Evolutionary conservation across 92 coral and sea anemone genomes (phyloP), one percentile per base, ranked within the genome.

Genomic region (Palythoa grandiflora): DNA sequence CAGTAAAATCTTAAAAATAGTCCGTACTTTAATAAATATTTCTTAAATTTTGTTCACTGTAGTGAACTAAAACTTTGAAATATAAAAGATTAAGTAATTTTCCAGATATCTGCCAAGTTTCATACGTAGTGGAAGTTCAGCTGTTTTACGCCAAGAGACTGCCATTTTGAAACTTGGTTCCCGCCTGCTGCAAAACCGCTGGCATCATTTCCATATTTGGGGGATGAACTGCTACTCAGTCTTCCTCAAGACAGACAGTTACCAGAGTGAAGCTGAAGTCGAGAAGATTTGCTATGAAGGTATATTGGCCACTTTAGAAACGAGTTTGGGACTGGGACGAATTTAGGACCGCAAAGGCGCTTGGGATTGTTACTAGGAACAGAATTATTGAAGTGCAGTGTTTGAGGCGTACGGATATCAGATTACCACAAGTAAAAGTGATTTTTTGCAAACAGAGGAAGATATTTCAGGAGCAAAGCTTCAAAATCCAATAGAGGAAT

Each of bases 141-240:
- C 83, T 10, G 35, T 77, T 19, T 53, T 36, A 54, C 17, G 65
- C 38, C 38, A 35, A 21, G 5, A 37, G 66, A 51, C 68, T 59
- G 83, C 83, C 83, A 77, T 54, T 36, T 77, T 77, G 83, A 35
- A 38, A 57, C 8, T 16, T 37, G 83, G 35, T 63, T 59, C 55
- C 83, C n/a, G 40, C 68, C 83, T 21, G 35, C 66, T 9, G 16
- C 55, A 35, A 77, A 77, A 77, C 55, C 21, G 37, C 7, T 15
- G 14, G 28, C 47, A 51, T 77, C 65, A 77, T 15, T 76, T 20
- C 80, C 60, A 48, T 50, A 77, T 77, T 77, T 59, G 83, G 44
- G 44, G 47, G 44, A 63, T 76, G 80, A 76, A 63, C 80, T 76
- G 38, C 53, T 21, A 36, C 80, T 48, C 65, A 76, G 38, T 76